These are phyloP conservation scores for Oreochromis grahami DNA, from an alignment of 2,797 vertebrate genomes.

Conservation along the genomic window DNA sequence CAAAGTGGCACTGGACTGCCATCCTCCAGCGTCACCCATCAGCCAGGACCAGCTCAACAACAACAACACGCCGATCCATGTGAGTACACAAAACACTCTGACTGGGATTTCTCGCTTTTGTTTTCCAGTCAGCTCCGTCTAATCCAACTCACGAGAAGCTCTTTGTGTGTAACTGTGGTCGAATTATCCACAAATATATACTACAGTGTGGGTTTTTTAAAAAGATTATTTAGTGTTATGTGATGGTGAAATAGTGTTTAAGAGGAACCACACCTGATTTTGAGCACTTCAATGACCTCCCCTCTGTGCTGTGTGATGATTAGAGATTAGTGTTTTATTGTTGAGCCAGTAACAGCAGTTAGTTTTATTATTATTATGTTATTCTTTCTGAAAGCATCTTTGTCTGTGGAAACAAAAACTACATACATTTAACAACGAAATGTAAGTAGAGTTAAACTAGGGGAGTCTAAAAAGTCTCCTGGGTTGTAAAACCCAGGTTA, in stretches of 20 bases:
- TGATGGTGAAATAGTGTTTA: neutral
- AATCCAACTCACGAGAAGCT: neutral
- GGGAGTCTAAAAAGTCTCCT: neutral
- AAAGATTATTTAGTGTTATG: neutral
- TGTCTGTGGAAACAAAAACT: neutral
- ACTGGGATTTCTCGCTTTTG: neutral
- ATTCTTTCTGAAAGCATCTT: neutral
- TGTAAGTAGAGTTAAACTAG: neutral
- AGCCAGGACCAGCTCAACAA: constrained; percentile 63
- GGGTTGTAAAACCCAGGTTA: neutral
- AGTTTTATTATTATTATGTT: neutral
- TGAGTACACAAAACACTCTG: constrained; percentile 42
- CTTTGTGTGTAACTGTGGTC: neutral
- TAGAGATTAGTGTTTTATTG: neutral
- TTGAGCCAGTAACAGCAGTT: neutral
- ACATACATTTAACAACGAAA: neutral
- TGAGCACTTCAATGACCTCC: neutral
- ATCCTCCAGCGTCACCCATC: constrained; percentile 18
- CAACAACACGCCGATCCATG: constrained; percentile 54
- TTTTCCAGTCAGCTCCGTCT: neutral
- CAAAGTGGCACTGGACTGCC: constrained; percentile 62
- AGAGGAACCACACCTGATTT: neutral
- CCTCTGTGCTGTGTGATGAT: neutral
- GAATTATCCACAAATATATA: neutral
- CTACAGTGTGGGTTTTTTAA: neutral